phyloP scores from a whole-genome alignment of 2,888 invertebrate species.

The Balanococcus diminutus region DNA sequence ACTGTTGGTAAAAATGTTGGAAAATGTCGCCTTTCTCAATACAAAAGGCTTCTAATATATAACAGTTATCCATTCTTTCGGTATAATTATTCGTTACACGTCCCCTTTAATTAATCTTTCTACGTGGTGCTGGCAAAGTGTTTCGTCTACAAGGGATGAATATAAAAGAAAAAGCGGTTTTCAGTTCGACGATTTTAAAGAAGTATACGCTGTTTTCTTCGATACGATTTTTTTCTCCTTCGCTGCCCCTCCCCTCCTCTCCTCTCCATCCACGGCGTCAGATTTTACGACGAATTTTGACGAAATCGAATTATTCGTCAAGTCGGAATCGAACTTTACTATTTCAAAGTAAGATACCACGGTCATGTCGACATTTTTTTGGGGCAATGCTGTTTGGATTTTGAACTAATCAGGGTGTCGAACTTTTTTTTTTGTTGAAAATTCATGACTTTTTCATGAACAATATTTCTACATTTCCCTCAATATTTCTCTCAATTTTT shows the following conservation, averaged over 20 bases:
- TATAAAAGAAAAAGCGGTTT: conserved; percentile 51
- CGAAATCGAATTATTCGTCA: too few relatives aligned
- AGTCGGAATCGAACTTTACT: too few relatives aligned
- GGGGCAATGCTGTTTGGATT: too few relatives aligned
- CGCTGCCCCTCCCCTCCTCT: not conserved
- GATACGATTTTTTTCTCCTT: not conserved
- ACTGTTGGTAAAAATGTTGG: conserved; percentile 57
- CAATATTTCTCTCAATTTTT: too few relatives aligned
- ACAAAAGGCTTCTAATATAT: conserved; percentile 56
- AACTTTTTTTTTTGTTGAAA: too few relatives aligned
- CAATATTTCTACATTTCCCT: too few relatives aligned
- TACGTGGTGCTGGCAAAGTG: conserved; percentile 39
- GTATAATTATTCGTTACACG: conserved; percentile 58
- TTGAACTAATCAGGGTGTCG: too few relatives aligned
- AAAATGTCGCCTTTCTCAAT: conserved; percentile 56
- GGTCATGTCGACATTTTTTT: too few relatives aligned
- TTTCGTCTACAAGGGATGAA: conserved; percentile 38
- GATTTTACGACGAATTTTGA: too few relatives aligned
- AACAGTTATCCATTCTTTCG: conserved; percentile 56
- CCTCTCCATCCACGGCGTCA: not conserved
- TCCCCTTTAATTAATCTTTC: conserved; percentile 57
- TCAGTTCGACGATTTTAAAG: conserved; percentile 48
- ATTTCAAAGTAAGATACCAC: too few relatives aligned
- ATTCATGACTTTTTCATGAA: too few relatives aligned
- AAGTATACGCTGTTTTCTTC: not conserved